phyloP scores from a whole-genome alignment of 2,113 vertebrate genomes.

The Pachypanchax playfairii region DNA sequence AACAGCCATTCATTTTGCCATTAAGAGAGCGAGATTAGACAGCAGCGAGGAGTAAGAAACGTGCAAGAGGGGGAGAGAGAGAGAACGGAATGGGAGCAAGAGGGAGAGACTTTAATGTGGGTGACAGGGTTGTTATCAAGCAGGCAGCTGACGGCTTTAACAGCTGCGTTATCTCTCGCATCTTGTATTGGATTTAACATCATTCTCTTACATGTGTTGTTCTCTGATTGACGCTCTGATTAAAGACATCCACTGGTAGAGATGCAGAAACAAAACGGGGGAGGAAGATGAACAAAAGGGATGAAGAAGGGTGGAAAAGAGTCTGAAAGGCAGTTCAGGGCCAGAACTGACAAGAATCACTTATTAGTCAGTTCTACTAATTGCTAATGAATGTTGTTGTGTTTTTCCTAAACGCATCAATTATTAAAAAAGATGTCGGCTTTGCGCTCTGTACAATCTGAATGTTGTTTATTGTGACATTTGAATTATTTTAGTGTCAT shows the following conservation, averaged over 20 bases:
- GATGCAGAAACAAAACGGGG: constrained; percentile 13
- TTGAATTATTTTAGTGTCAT: no score
- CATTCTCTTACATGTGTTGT: constrained; percentile 53
- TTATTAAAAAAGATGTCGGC: no score
- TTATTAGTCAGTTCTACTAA: constrained; percentile 2
- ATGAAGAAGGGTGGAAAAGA: neutral
- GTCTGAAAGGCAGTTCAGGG: constrained; percentile 3
- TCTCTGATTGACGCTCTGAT: constrained; percentile 72
- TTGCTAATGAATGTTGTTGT: neutral
- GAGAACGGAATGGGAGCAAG: neutral
- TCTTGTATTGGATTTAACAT: constrained; percentile 72
- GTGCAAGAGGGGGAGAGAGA: constrained; percentile 15
- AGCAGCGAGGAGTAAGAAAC: constrained; percentile 19
- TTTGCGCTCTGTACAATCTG: no score
- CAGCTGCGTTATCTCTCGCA: constrained; percentile 73
- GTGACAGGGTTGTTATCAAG: constrained; percentile 71
- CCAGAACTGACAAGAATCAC: constrained; percentile 6
- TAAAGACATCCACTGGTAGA: constrained; percentile 64
- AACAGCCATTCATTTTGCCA: constrained; percentile 59
- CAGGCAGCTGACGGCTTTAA: constrained; percentile 64
- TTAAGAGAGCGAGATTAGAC: constrained; percentile 44
- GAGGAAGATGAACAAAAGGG: neutral
- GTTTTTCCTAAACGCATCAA: no score
- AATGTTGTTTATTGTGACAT: no score
- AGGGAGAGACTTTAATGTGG: constrained; percentile 45